Conservation (phyloP, 2,797 vertebrate species). For the Cryptoprocta ferox region DNA sequence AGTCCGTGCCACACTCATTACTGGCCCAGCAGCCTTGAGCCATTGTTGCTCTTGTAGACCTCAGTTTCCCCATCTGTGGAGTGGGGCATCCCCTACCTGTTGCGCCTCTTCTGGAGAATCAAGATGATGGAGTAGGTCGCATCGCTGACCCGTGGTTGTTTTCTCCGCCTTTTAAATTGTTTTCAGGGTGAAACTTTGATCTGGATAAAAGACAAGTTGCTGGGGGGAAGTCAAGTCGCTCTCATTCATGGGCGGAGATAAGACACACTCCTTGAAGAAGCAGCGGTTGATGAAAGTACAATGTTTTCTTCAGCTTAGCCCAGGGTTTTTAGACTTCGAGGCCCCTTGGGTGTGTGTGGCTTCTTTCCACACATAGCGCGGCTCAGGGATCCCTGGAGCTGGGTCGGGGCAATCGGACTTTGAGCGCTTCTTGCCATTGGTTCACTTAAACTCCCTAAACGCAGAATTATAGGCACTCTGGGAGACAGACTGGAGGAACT, state of each 20-base stretch:
- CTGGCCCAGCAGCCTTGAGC: not conserved
- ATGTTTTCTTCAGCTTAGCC: not conserved
- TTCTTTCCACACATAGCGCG: not conserved
- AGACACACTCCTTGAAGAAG: not conserved
- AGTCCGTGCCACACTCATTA: not conserved
- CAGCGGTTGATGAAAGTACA: not conserved
- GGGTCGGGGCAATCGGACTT: accelerated
- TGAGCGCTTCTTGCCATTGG: not conserved
- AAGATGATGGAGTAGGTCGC: not conserved
- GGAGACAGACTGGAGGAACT: accelerated
- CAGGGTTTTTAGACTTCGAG: not conserved
- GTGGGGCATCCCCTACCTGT: not conserved
- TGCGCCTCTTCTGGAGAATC: not conserved
- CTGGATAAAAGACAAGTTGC: not conserved
- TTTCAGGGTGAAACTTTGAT: not conserved
- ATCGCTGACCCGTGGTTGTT: accelerated
- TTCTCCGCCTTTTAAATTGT: not conserved
- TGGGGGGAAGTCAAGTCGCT: not conserved
- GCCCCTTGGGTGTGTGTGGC: accelerated
- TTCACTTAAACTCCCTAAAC: not conserved
- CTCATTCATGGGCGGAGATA: not conserved
- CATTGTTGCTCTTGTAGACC: not conserved
- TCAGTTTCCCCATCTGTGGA: not conserved
- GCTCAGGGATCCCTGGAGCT: not conserved
- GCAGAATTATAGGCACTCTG: not conserved